Base-by-base conservation (phyloP, 2,797 vertebrate genomes). In the Syngnathus acus region DNA sequence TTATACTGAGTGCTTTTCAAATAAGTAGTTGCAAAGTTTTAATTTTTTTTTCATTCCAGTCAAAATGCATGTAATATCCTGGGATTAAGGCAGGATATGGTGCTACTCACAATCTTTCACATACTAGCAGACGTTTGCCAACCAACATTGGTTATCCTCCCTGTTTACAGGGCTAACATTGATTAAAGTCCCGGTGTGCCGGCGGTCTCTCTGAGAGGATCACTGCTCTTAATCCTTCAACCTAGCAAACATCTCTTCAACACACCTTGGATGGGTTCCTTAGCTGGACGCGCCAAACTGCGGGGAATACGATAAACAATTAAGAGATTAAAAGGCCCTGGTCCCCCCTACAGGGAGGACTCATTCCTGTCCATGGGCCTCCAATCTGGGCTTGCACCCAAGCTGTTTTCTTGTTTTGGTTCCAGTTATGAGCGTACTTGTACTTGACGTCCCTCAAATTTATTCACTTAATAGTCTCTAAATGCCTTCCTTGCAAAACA, bases 221-320 rank as follows among this genome's bases (percentile, higher is more conserved):
- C 87, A 87, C 81, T 89, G 83, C 84, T 87, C 81, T 87, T 85
- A 90, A 90, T 90, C 88, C 85, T 74, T 69, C 83, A 85, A 88
- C 89, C 87, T 76, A 86, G 80, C 83, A 83, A 82, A 57, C 86
- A 85, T 85, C 83, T 83, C 74, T 76, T 83, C 74, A 80, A 81
- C 83, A 85, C 85, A 88, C 86, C 87, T 88, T 79, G 86, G 87
- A 84, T 83, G 80, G 80, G 75, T 76, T 76, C 76, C 78, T 78
- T 72, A 62, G 62, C 72, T 75, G 80, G 70, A 59, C 83, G 67
- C 76, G 65, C 76, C 74, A 86, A 83, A 78, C 78, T 72, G 64
- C 66, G 81, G 81, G 85, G 87, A 89, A 87, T 76, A 74, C 75
- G 82, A 83, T 84, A 85, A 87, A 88, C 87, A 89, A 91, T 90